phyloP scores from a whole-genome alignment of 37 sponge, comb jelly and placozoan genomes.

The Crambe crambe region DNA sequence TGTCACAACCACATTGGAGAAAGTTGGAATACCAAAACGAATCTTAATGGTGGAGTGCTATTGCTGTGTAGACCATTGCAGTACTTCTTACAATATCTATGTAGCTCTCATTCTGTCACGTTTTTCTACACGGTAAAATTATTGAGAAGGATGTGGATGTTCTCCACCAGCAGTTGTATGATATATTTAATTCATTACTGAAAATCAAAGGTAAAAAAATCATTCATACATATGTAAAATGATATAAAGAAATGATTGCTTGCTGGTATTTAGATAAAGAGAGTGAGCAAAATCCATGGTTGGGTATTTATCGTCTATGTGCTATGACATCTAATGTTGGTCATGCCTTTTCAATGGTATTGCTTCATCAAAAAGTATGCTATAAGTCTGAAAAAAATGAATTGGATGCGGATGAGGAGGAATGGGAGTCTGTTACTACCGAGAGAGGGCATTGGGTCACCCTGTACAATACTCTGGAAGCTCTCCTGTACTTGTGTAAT shows the following conservation, averaged over 20 bases:
- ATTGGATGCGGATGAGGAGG: conserved; percentile 20
- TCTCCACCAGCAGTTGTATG: conserved; percentile 16
- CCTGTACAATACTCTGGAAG: conserved; percentile 35
- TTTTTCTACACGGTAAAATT: conserved; percentile 20
- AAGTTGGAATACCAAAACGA: conserved; percentile 1
- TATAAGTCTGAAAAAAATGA: not conserved
- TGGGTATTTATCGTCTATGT: conserved; percentile 4
- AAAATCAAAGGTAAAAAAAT: not conserved
- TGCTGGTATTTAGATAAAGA: no score
- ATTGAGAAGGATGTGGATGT: not conserved
- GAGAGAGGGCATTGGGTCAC: conserved; percentile 49
- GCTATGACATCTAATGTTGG: conserved; percentile 10
- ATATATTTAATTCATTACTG: not conserved
- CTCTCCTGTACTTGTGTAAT: conserved; percentile 24
- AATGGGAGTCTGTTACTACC: conserved; percentile 56
- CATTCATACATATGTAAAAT: not conserved
- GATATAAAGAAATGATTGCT: no score
- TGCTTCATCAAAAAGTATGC: not conserved
- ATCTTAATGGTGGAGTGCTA: conserved; percentile 22
- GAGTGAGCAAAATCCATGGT: not conserved
- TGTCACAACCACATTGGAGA: not conserved
- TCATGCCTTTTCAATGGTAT: not conserved
- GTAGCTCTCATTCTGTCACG: conserved; percentile 16
- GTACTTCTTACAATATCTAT: not conserved
- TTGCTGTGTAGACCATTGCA: not conserved